A percentile compares a stretch with the other conserved stretches of the same genome.
Conservation (phyloP, 2,113 vertebrate genomes). For the Suricata suricatta region DNA sequence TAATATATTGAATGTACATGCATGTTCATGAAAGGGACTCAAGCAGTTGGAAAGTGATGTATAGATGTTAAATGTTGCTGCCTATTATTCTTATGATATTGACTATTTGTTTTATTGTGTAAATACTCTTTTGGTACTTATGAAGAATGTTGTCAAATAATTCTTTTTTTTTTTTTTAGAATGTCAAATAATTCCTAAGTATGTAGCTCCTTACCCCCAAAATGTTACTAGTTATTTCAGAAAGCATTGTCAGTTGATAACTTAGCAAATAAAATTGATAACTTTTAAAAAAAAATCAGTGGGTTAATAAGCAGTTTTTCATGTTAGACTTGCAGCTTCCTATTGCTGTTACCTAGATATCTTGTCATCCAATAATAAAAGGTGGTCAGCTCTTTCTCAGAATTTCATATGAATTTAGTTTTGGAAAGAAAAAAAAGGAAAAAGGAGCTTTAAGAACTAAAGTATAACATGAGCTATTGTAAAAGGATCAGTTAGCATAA, state of each 20-base stretch:
- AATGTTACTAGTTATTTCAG: constrained; percentile 33
- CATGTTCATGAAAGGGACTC: neutral
- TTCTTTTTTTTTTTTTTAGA: neutral
- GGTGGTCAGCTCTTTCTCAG: neutral
- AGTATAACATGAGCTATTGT: neutral
- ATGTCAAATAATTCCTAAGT: constrained; percentile 37
- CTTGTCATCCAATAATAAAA: neutral
- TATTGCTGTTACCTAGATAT: neutral
- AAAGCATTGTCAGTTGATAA: neutral
- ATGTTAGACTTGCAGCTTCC: constrained; percentile 3
- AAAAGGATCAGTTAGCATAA: neutral
- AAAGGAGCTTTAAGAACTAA: neutral
- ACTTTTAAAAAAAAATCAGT: neutral
- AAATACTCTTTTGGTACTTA: constrained; percentile 26
- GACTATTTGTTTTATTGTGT: constrained; percentile 24
- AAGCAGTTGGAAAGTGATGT: neutral
- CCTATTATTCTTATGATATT: neutral
- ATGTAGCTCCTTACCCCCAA: neutral
- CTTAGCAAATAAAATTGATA: too few species aligned
- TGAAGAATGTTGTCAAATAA: constrained; percentile 19
- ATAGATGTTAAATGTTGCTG: neutral
- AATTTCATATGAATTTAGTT: neutral
- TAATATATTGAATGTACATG: neutral
- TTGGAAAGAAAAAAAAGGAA: neutral
- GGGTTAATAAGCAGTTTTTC: neutral